Evolutionary conservation across 2,888 invertebrate species (phyloP).

Genomic region (Heteropelma amictum): DNA sequence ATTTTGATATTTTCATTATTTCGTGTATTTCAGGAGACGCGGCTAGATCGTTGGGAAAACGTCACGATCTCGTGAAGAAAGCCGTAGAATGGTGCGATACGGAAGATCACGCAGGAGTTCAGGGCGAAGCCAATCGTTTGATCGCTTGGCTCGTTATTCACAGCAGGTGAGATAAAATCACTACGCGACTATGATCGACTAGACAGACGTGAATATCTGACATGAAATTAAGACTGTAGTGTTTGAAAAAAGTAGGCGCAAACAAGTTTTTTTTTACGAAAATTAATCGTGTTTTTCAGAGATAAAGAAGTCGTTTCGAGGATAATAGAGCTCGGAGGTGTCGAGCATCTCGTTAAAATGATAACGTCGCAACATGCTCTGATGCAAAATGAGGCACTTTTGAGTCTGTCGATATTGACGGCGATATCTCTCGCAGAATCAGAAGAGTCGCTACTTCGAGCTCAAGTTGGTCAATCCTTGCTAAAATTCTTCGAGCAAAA

Average conservation of each 20-base stretch:
- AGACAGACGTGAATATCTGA: too few species aligned
- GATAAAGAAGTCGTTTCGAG: conserved; percentile 77
- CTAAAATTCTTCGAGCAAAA: conserved; percentile 79
- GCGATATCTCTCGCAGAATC: conserved; percentile 71
- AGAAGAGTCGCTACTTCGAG: conserved; percentile 75
- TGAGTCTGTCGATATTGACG: conserved; percentile 84
- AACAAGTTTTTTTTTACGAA: too few species aligned
- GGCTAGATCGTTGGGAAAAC: conserved; percentile 83
- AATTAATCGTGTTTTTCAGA: conserved; percentile 62
- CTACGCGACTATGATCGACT: background rate
- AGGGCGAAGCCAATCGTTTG: conserved; percentile 88
- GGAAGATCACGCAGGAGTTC: conserved; percentile 90
- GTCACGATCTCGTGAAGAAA: conserved; percentile 82
- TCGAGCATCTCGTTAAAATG: conserved; percentile 90
- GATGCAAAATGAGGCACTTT: conserved; percentile 92
- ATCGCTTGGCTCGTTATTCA: conserved; percentile 89
- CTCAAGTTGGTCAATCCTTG: conserved; percentile 80
- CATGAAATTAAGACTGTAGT: too few species aligned
- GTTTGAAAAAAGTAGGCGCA: too few species aligned
- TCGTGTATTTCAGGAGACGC: conserved; percentile 81
- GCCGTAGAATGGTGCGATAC: conserved; percentile 88
- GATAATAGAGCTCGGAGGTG: conserved; percentile 81
- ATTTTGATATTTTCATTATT: background rate
- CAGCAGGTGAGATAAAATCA: conserved; percentile 76
- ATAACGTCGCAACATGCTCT: conserved; percentile 89